Evolutionary conservation across 2,888 invertebrate species (phyloP), one percentile per base, ranked within the genome.

Genomic region (Dryobotodes eremita): DNA sequence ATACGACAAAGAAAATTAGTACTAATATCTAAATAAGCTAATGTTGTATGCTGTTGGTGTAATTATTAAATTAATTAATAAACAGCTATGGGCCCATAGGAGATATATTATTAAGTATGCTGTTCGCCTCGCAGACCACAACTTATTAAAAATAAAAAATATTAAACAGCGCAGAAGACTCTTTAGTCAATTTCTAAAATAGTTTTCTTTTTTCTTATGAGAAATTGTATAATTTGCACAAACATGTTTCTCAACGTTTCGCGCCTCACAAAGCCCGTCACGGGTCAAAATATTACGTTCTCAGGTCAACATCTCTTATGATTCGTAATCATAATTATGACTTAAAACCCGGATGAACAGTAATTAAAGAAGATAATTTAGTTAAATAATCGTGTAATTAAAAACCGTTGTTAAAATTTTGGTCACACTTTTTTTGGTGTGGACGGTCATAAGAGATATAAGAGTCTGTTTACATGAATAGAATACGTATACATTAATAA

Each of bases 361-460:
- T 15, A 85, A 83, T 83, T 87, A 78, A 75, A 75, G 11, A 11
- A 68, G 68, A 73, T 71, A 81, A 84, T 84, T 83, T 81, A 46
- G 64, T 71, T 71, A 81, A 80, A 55, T 84, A 84, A 87, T 88
- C 85, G 80, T 88, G 82, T 88, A 77, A 83, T 84, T 85, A 77
- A 79, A 80, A 77, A 80, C 69, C 48, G 71, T 70, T 68, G 42
- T 77, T n/a, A 76, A 79, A 48, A 66, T 77, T 86, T 66, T 23
- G 59, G 84, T 89, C 89, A 78, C 88, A 89, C 86, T 87, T 83
- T 89, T 87, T 89, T 87, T 66, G 3, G 10, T 68, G 17, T 31
- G 1, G 6, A 17, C 53, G 2, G 17, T 17, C 26, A 0, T 42
- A 42, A 42, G 42, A 42, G 42, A 10, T 17, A 15, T 64, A 65